These are phyloP conservation scores for Eristalis pertinax DNA, from an alignment of 2,888 invertebrate species.

Conservation along the genomic window DNA sequence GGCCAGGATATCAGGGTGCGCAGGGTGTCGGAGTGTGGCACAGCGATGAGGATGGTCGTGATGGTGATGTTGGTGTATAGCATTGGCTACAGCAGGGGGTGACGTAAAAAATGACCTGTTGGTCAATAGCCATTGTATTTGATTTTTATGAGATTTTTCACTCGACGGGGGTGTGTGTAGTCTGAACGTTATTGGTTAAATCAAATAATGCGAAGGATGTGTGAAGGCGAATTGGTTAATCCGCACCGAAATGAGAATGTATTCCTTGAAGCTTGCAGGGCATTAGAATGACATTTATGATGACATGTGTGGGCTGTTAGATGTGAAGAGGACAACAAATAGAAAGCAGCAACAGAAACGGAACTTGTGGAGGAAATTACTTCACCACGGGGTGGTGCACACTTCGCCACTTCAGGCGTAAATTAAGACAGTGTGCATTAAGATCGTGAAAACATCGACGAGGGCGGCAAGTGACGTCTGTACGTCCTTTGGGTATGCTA, in stretches of 20 bases:
- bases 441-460: background rate
- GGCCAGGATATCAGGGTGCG: background rate
- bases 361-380: conserved; percentile 5
- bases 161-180: conserved; percentile 37
- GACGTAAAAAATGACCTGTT: conserved; percentile 62
- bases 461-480: background rate
- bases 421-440: background rate
- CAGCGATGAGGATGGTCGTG: too few relatives aligned
- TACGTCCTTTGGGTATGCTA: background rate
- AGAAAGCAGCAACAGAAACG: background rate
- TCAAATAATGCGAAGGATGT: conserved; percentile 18
- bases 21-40: background rate
- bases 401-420: conserved; percentile 5
- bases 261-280: conserved; percentile 2
- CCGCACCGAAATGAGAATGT: conserved; percentile 3
- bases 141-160: conserved; percentile 69
- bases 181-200: conserved; percentile 28
- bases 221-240: conserved; percentile 33
- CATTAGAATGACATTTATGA: conserved; percentile 4
- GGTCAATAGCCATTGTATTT: conserved; percentile 58
- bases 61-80: background rate
- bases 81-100: background rate
- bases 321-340: background rate
- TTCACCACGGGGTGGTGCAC: conserved; percentile 8
- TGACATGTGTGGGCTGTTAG: background rate